A percentile compares a stretch with the other conserved stretches of the same genome.
These are phyloP conservation scores for Hemicrepidius hirtus DNA, from an alignment of 2,888 invertebrate species.

Conservation along the genomic window DNA sequence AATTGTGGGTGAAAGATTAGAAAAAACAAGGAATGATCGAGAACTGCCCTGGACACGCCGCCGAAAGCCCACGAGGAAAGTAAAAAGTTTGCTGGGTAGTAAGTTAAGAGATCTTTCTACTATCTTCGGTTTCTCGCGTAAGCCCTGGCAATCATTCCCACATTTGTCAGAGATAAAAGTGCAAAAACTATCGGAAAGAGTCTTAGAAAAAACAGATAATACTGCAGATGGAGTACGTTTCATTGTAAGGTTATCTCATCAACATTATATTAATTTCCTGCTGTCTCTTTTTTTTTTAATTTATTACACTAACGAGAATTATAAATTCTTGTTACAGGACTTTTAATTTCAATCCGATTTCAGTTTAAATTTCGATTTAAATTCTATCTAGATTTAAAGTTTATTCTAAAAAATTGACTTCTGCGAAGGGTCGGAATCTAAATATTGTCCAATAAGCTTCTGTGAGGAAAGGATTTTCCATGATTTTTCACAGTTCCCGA, in stretches of 20 bases:
- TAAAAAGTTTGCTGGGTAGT: slow-evolving; percentile 38
- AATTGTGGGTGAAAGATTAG: not conserved
- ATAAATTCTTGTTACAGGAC: too few relatives aligned
- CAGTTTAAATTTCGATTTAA: too few relatives aligned
- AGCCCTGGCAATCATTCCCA: slow-evolving; percentile 40
- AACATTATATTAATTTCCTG: slow-evolving; percentile 1
- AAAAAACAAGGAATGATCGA: slow-evolving; percentile 29
- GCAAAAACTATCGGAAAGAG: slow-evolving; percentile 26
- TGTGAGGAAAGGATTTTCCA: too few relatives aligned
- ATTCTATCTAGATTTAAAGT: too few relatives aligned
- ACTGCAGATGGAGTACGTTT: slow-evolving; percentile 15
- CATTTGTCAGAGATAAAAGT: slow-evolving; percentile 46
- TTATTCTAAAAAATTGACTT: too few relatives aligned
- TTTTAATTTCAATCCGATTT: too few relatives aligned
- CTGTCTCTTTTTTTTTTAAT: not conserved
- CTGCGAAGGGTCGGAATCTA: too few relatives aligned
- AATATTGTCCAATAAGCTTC: too few relatives aligned
- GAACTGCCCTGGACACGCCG: slow-evolving; percentile 21
- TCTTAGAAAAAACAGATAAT: slow-evolving; percentile 16
- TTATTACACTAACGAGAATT: too few relatives aligned
- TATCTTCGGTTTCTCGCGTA: slow-evolving; percentile 34
- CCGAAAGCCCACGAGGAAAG: slow-evolving; percentile 33
- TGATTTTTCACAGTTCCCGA: too few relatives aligned
- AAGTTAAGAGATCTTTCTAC: slow-evolving; percentile 34
- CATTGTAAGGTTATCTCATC: not conserved